Percentiles rank a stretch among this genome's conserved stretches.
Evolutionary conservation across 2,888 invertebrate genomes (phyloP).

Genomic region (Lathronympha strigana): DNA sequence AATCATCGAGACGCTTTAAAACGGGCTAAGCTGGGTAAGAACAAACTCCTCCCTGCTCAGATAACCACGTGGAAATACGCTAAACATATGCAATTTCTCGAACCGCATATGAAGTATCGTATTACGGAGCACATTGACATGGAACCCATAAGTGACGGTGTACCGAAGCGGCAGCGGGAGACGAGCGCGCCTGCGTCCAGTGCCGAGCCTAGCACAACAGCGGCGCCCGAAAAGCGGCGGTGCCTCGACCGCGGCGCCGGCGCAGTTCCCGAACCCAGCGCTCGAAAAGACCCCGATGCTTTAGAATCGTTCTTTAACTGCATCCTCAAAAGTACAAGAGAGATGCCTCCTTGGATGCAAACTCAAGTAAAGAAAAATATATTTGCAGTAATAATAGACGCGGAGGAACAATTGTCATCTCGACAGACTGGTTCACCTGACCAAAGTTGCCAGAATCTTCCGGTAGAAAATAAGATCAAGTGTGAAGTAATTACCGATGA

Average conservation of each 20-base stretch:
- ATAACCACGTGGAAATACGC: slow-evolving; percentile 80
- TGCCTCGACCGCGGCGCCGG: slow-evolving; percentile 31
- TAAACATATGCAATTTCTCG: slow-evolving; percentile 76
- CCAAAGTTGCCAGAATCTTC: slow-evolving; percentile 44
- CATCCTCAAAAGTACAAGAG: slow-evolving; percentile 69
- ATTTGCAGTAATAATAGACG: slow-evolving; percentile 74
- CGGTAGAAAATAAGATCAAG: slow-evolving; percentile 65
- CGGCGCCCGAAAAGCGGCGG: slow-evolving; percentile 22
- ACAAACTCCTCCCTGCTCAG: slow-evolving; percentile 74
- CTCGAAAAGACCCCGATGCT: slow-evolving; percentile 50
- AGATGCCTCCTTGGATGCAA: slow-evolving; percentile 77
- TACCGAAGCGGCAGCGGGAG: slow-evolving; percentile 49
- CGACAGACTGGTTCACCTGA: slow-evolving; percentile 47
- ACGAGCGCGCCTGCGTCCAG: not conserved
- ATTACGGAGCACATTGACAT: slow-evolving; percentile 76
- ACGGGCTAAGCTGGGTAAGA: slow-evolving; percentile 75
- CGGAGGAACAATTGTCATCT: slow-evolving; percentile 67
- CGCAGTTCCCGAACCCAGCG: slow-evolving; percentile 40
- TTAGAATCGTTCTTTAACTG: slow-evolving; percentile 74
- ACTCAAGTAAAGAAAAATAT: slow-evolving; percentile 79
- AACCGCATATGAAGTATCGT: slow-evolving; percentile 78
- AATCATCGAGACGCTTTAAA: slow-evolving; percentile 76
- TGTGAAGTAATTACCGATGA: slow-evolving; percentile 64
- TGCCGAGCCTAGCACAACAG: not conserved
- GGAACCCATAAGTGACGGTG: slow-evolving; percentile 52